phyloP scores from a whole-genome alignment of 2,888 invertebrate species.

The Eurois occulta region DNA sequence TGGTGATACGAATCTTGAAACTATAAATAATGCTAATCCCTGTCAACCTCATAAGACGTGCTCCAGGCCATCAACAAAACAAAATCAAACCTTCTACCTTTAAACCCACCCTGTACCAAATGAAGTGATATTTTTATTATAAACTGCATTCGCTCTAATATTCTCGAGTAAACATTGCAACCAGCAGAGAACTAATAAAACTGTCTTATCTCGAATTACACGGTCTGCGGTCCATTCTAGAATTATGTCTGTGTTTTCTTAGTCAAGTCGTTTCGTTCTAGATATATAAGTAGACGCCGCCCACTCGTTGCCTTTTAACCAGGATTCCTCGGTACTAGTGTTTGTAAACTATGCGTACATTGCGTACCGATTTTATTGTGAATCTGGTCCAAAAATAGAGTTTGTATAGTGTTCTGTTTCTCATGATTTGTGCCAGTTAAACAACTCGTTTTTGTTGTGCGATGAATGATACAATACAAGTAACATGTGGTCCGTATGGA shows the following conservation, averaged over 20 bases:
- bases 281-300: slow-evolving; percentile 44
- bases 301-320: slow-evolving; percentile 32
- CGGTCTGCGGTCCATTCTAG: slow-evolving; percentile 12
- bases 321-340: slow-evolving; percentile 12
- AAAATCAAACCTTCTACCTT: slow-evolving; percentile 4
- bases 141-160: slow-evolving; percentile 14
- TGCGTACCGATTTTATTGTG: slow-evolving; percentile 16
- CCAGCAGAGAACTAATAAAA: slow-evolving; percentile 26
- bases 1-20: background rate
- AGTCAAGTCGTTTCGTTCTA: slow-evolving; percentile 1
- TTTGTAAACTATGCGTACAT: slow-evolving; percentile 5
- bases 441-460: background rate
- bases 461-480: background rate
- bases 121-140: slow-evolving; percentile 2
- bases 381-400: slow-evolving; percentile 15
- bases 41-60: no score
- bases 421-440: background rate
- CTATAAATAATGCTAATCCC: background rate
- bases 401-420: slow-evolving; percentile 4
- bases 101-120: background rate
- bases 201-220: slow-evolving; percentile 29
- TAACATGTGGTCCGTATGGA: background rate
- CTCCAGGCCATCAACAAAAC: background rate
- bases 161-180: slow-evolving; percentile 5
- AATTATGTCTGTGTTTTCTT: slow-evolving; percentile 28